A percentile compares a stretch with the other conserved stretches of the same genome.
These are phyloP conservation scores for Prunella fulvescens DNA, from an alignment of 2,113 vertebrate species.

Conservation along the genomic window DNA sequence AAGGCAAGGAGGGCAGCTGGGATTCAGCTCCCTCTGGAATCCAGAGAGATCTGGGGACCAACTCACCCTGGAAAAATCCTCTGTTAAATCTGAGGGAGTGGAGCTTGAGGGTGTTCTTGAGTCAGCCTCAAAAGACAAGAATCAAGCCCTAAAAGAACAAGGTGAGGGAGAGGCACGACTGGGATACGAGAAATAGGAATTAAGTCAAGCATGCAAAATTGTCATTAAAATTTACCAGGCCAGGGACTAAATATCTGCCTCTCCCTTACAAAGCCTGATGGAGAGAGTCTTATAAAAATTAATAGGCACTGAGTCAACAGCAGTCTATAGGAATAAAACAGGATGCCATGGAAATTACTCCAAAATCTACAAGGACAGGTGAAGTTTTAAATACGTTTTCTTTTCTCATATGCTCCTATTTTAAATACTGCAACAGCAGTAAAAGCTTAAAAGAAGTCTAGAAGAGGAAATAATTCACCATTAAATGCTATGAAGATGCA, in stretches of 20 bases:
- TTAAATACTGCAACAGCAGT: background rate
- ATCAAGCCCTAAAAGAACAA: background rate
- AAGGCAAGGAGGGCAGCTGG: background rate
- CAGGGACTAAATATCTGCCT: conserved; percentile 13
- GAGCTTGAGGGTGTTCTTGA: background rate
- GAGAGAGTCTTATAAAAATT: conserved; percentile 17
- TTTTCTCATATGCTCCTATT: background rate
- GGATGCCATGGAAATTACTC: background rate
- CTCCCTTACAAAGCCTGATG: background rate
- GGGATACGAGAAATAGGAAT: conserved; percentile 22
- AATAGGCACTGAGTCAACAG: conserved; percentile 20
- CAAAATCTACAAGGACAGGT: background rate
- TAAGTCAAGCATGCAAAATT: conserved; percentile 57
- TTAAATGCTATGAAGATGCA: background rate
- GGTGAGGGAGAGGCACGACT: background rate
- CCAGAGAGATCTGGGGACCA: background rate
- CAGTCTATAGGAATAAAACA: background rate
- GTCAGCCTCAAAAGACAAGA: background rate
- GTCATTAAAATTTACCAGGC: conserved; percentile 59
- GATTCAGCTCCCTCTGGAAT: background rate
- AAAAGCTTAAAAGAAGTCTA: background rate
- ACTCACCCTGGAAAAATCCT: background rate
- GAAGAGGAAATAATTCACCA: background rate
- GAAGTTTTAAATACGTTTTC: background rate
- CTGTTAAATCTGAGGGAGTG: background rate